Conservation (phyloP, 1,140 invertebrate species). For the Hypothenemus hampei region DNA sequence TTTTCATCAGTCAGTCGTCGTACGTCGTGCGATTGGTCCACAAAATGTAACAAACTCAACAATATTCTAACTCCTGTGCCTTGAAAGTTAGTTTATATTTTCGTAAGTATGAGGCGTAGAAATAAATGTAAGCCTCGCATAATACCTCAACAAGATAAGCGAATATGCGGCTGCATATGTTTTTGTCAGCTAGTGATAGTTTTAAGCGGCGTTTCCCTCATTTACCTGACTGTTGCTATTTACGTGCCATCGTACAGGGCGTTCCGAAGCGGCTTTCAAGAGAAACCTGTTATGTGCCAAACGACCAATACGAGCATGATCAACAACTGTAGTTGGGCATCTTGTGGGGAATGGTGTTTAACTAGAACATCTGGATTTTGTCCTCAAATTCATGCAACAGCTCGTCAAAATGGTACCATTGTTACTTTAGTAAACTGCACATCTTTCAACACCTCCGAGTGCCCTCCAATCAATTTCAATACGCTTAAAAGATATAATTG, state of each 20-base stretch:
- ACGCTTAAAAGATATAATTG: slow-evolving; percentile 63
- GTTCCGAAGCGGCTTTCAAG: slow-evolving; percentile 74
- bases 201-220: slow-evolving; percentile 77
- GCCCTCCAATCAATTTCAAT: slow-evolving; percentile 45
- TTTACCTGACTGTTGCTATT: slow-evolving; percentile 82
- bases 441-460: slow-evolving; percentile 74
- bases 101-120: slow-evolving; percentile 38
- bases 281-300: slow-evolving; percentile 82
- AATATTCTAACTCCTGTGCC: slow-evolving; percentile 4
- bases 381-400: slow-evolving; percentile 81
- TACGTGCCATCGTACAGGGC: slow-evolving; percentile 81
- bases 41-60: slow-evolving; percentile 17
- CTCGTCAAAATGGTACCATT: slow-evolving; percentile 73
- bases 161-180: slow-evolving; percentile 86
- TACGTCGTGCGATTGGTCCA: neutral
- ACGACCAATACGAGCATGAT: slow-evolving; percentile 73
- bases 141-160: slow-evolving; percentile 77
- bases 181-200: slow-evolving; percentile 86
- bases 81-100: slow-evolving; percentile 2
- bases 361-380: slow-evolving; percentile 83
- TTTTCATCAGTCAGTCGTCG: slow-evolving; percentile 13
- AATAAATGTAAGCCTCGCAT: slow-evolving; percentile 47
- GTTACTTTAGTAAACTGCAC: slow-evolving; percentile 73
- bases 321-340: slow-evolving; percentile 80
- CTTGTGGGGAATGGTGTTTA: slow-evolving; percentile 87